Conservation (phyloP, 2,888 invertebrate species). For the Cheilosia pagana region DNA sequence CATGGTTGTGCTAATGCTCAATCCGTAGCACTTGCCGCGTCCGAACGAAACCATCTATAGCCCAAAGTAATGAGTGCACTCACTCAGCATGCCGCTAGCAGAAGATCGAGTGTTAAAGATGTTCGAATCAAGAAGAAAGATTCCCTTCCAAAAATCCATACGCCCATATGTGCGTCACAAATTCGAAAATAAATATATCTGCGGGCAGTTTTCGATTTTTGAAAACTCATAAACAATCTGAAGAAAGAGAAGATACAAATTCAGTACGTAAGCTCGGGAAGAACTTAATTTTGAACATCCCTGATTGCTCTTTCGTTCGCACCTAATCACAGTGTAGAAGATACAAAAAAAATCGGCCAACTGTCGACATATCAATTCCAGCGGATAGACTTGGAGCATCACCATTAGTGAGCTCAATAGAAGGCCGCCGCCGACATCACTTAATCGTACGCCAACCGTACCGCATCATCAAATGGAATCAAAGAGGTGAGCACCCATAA, state of each 20-base stretch:
- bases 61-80: slow-evolving; percentile 59
- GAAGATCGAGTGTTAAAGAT: slow-evolving; percentile 35
- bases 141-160: neutral
- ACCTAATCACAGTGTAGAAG: slow-evolving; percentile 51
- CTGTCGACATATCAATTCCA: slow-evolving; percentile 68
- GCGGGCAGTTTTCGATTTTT: slow-evolving; percentile 55
- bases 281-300: slow-evolving; percentile 30
- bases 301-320: slow-evolving; percentile 56
- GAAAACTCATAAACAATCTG: slow-evolving; percentile 62
- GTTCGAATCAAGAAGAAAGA: neutral
- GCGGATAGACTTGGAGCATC: slow-evolving; percentile 17
- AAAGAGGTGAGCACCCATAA: slow-evolving; percentile 62
- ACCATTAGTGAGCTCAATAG: slow-evolving; percentile 30
- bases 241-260: slow-evolving; percentile 5
- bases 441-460: slow-evolving; percentile 64
- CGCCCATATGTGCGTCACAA: slow-evolving; percentile 67
- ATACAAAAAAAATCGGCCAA: slow-evolving; percentile 55
- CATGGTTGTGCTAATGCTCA: slow-evolving; percentile 23
- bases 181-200: slow-evolving; percentile 71
- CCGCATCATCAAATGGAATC: slow-evolving; percentile 69
- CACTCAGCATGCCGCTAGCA: slow-evolving; percentile 56
- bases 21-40: neutral
- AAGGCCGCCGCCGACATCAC: slow-evolving; percentile 59
- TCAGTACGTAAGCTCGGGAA: neutral
- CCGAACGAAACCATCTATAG: slow-evolving; percentile 23